Conservation (phyloP, 2,113 vertebrate genomes). For the Semicossyphus pulcher region DNA sequence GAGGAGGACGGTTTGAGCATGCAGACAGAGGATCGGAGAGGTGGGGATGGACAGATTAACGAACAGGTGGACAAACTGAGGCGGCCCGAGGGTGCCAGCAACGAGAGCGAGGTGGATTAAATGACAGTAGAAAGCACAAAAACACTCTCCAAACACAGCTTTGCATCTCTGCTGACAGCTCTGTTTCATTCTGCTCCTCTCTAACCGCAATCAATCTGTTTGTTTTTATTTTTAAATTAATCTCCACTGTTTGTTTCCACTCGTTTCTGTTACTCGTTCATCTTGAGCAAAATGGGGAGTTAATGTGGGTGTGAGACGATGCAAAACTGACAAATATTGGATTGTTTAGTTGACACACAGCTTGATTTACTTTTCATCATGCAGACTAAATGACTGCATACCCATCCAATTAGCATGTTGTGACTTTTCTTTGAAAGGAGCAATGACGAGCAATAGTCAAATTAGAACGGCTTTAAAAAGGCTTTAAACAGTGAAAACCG, state of each 20-base stretch:
- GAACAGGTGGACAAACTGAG: slow-evolving; percentile 97
- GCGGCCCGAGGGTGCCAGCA: slow-evolving; percentile 94
- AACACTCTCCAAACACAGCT: slow-evolving; percentile 50
- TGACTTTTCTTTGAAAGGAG: slow-evolving; percentile 40
- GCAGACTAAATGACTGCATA: slow-evolving; percentile 59
- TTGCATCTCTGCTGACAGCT: slow-evolving; percentile 34
- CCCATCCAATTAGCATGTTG: slow-evolving; percentile 31
- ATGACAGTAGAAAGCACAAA: slow-evolving; percentile 32
- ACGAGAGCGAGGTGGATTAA: slow-evolving; percentile 94
- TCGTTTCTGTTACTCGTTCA: slow-evolving; percentile 41
- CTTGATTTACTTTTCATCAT: slow-evolving; percentile 63
- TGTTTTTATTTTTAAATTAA: slow-evolving; percentile 18
- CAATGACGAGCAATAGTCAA: slow-evolving; percentile 45
- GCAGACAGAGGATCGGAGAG: slow-evolving; percentile 92
- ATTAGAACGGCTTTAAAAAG: slow-evolving; percentile 42
- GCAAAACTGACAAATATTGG: slow-evolving; percentile 48
- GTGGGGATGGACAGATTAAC: slow-evolving; percentile 96
- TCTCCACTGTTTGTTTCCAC: slow-evolving; percentile 34
- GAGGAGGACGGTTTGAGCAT: slow-evolving; percentile 88
- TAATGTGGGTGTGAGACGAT: slow-evolving; percentile 11
- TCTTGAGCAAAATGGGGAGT: slow-evolving; percentile 42
- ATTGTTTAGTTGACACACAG: slow-evolving; percentile 53
- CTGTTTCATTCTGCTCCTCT: slow-evolving; percentile 47
- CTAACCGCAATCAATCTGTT: slow-evolving; percentile 18
- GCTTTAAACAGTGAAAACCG: slow-evolving; percentile 24